Conservation (phyloP, 2,888 invertebrate genomes). For the Galeruca laticollis region DNA sequence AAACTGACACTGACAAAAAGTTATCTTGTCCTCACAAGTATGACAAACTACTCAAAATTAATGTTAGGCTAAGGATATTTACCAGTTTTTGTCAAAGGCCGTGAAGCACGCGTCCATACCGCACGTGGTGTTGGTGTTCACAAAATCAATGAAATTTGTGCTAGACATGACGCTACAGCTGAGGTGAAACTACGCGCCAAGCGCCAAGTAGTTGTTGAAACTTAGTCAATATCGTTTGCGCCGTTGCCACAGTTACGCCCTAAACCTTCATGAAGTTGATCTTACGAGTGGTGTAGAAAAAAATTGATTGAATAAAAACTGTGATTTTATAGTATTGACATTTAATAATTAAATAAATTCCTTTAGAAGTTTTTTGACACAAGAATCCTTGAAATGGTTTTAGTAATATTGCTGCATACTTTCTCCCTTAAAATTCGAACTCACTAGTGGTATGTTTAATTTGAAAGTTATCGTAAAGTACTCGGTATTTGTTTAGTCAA, state of each 20-base stretch:
- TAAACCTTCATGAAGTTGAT: neutral
- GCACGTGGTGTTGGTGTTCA: conserved; percentile 50
- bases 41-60: neutral
- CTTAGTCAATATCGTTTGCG: conserved; percentile 41
- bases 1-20: neutral
- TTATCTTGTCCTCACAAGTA: neutral
- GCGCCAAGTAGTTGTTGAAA: conserved; percentile 46
- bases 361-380: neutral
- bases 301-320: neutral
- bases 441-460: too few relatives aligned
- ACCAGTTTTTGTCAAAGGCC: conserved; percentile 92
- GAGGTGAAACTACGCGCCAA: conserved; percentile 51
- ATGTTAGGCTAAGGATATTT: conserved; percentile 45
- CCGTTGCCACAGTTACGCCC: conserved; percentile 28
- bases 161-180: conserved; percentile 55
- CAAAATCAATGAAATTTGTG: conserved; percentile 54
- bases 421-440: too few relatives aligned
- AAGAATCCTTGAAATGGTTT: neutral
- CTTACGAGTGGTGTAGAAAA: neutral
- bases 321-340: neutral
- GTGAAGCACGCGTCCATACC: conserved; percentile 91
- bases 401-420: too few relatives aligned
- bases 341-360: neutral
- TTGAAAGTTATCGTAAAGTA: too few relatives aligned
- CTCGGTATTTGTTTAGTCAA: too few relatives aligned